These are phyloP conservation scores for Drosophila flavopinicola DNA, from an alignment of 2,888 invertebrate species.

Conservation along the genomic window DNA sequence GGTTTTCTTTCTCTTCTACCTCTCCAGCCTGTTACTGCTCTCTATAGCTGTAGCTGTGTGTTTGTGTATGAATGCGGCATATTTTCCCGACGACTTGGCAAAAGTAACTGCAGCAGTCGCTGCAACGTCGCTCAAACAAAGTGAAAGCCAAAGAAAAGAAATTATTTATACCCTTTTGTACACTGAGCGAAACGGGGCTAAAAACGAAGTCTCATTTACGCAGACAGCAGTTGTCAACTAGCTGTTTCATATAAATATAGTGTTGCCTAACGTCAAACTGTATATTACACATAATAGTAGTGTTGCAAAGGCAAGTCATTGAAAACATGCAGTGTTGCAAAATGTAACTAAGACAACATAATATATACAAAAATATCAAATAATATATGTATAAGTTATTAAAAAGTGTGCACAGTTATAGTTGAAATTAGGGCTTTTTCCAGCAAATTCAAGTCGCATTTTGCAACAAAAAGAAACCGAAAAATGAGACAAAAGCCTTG, in stretches of 20 bases:
- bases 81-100: slow-evolving; percentile 81
- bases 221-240: no score
- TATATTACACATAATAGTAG: neutral
- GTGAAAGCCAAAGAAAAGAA: slow-evolving; percentile 76
- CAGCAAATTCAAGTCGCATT: slow-evolving; percentile 29
- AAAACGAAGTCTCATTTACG: neutral
- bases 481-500: slow-evolving; percentile 60
- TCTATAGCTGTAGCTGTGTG: slow-evolving; percentile 10
- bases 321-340: no score
- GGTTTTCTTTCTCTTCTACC: slow-evolving; percentile 30
- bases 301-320: neutral
- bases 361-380: neutral
- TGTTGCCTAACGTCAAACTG: no score
- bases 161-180: slow-evolving; percentile 57
- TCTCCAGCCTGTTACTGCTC: neutral
- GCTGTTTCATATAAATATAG: no score
- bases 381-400: neutral
- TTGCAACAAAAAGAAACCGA: slow-evolving; percentile 64
- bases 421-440: slow-evolving; percentile 19
- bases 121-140: slow-evolving; percentile 68
- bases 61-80: slow-evolving; percentile 67
- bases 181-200: slow-evolving; percentile 35
- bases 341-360: no score
- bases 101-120: slow-evolving; percentile 65
- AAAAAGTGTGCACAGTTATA: neutral